Evolutionary conservation across 1,140 invertebrate species (phyloP).

Genomic region (Leucophenga varia): DNA sequence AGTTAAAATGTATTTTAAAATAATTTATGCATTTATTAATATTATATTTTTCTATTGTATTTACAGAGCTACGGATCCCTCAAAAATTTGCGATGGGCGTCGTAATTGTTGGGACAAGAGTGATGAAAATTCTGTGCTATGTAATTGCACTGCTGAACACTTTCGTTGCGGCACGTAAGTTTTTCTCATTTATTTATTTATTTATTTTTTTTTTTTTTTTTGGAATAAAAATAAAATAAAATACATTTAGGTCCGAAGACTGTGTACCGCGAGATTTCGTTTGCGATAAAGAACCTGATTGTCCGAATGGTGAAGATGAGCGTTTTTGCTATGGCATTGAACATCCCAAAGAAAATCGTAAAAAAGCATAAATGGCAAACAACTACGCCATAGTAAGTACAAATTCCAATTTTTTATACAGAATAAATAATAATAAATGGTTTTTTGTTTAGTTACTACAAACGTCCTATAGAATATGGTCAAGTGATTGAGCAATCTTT

Average conservation of each 20-base stretch:
- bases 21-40: not conserved
- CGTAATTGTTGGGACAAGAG: constrained; percentile 77
- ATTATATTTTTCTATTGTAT: not conserved
- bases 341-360: constrained; percentile 30
- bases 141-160: constrained; percentile 61
- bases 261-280: constrained; percentile 71
- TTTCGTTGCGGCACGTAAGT: constrained; percentile 60
- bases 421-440: too few species aligned
- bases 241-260: constrained; percentile 31
- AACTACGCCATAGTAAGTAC: constrained; percentile 29
- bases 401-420: constrained; percentile 4
- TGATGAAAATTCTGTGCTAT: constrained; percentile 71
- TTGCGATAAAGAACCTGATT: constrained; percentile 71
- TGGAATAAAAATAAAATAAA: not conserved
- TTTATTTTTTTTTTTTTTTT: too few species aligned
- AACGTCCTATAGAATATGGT: constrained; percentile 44
- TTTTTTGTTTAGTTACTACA: constrained; percentile 16
- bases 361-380: too few species aligned
- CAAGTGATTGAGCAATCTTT: constrained; percentile 60
- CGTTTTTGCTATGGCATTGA: constrained; percentile 57
- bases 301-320: constrained; percentile 71
- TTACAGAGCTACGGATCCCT: constrained; percentile 60
- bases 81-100: constrained; percentile 74
- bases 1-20: constrained; percentile 6
- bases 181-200: not conserved